Conservation (phyloP, 1,140 invertebrate genomes). For the Hesperophylax magnus region DNA sequence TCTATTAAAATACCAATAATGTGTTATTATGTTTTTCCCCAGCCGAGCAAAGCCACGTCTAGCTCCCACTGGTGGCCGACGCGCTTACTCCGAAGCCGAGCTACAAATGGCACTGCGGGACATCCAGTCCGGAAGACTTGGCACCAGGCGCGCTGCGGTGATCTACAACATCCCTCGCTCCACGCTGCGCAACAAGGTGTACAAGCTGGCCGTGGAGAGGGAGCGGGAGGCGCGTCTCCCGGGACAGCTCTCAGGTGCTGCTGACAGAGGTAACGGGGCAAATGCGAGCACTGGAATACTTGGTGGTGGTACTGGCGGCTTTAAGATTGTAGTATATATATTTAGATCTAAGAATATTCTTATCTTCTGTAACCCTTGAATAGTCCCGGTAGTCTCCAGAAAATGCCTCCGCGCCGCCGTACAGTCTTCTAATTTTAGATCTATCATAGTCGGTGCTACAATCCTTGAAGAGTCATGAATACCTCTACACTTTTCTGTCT, state of each 20-base stretch:
- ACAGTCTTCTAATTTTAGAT: too few relatives aligned
- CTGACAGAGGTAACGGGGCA: constrained; percentile 60
- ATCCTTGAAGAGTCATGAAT: too few relatives aligned
- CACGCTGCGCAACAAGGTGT: constrained; percentile 94
- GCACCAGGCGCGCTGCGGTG: constrained; percentile 91
- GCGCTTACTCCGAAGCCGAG: constrained; percentile 93
- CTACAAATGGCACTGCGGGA: constrained; percentile 90
- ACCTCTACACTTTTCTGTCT: too few relatives aligned
- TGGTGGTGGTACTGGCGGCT: too few relatives aligned
- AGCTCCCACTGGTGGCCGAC: constrained; percentile 72
- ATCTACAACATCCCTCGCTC: constrained; percentile 96
- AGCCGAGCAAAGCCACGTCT: constrained; percentile 70
- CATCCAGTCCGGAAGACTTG: constrained; percentile 92
- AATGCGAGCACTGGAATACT: constrained; percentile 28
- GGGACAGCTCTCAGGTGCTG: constrained; percentile 53
- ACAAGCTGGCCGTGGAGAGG: constrained; percentile 84
- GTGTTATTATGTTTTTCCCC: constrained; percentile 21
- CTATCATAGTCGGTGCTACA: too few relatives aligned
- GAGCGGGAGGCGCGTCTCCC: constrained; percentile 73
- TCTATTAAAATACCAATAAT: not conserved
- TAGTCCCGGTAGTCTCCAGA: too few relatives aligned
- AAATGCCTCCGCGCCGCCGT: too few relatives aligned
- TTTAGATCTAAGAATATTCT: too few relatives aligned
- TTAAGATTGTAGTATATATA: too few relatives aligned
- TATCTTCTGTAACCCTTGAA: too few relatives aligned